Evolutionary conservation across 2,888 invertebrate genomes (phyloP).

Genomic region (Myathropa florea): DNA sequence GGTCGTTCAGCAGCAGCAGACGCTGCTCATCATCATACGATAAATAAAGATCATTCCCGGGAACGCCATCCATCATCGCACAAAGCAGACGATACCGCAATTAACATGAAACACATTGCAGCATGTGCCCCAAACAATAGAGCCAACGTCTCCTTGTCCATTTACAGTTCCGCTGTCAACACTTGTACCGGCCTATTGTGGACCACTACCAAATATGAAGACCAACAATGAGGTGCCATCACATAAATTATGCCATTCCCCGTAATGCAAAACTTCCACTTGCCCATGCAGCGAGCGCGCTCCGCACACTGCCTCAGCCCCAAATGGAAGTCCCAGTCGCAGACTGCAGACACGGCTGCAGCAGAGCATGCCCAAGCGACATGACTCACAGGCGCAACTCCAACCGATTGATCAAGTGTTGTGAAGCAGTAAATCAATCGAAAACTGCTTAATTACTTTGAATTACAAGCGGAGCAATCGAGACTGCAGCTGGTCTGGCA

Average conservation of each 20-base stretch:
- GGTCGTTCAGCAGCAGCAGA: not conserved
- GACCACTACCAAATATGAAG: constrained; percentile 27
- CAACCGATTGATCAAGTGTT: constrained; percentile 48
- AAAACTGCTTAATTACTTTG: constrained; percentile 64
- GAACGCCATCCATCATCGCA: constrained; percentile 27
- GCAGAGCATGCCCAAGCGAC: not conserved
- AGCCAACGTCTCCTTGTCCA: constrained; percentile 18
- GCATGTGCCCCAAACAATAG: constrained; percentile 32
- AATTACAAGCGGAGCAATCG: constrained; percentile 21
- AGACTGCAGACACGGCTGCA: not conserved
- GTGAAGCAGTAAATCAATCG: constrained; percentile 54
- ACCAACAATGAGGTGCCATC: constrained; percentile 49
- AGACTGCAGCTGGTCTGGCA: not conserved
- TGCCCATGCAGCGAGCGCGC: not conserved
- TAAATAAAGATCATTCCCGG: not conserved
- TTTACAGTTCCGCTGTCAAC: constrained; percentile 47
- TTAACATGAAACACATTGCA: constrained; percentile 20
- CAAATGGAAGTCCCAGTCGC: constrained; percentile 30
- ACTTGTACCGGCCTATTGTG: constrained; percentile 49
- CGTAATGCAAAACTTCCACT: constrained; percentile 36
- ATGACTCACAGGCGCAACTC: constrained; percentile 40
- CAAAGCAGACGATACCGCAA: constrained; percentile 2
- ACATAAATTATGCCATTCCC: constrained; percentile 60
- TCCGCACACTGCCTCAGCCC: constrained; percentile 13
- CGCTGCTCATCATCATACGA: not conserved